These are phyloP conservation scores for Mystacides longicornis DNA, from an alignment of 2,888 invertebrate species.

Conservation along the genomic window DNA sequence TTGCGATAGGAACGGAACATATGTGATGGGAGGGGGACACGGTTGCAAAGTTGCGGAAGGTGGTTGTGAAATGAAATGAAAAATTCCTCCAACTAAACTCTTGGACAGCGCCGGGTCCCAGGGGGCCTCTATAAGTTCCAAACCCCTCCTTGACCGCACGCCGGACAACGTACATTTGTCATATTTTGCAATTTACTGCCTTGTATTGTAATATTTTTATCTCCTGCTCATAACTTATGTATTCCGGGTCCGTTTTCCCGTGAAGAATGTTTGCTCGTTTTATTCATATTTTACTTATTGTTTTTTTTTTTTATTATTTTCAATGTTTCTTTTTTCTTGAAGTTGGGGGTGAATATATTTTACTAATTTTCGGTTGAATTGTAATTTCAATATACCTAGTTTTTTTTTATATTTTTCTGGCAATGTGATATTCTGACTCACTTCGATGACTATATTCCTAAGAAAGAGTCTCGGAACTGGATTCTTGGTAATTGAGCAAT, in stretches of 20 bases:
- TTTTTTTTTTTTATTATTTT: too few relatives aligned
- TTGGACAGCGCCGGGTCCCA: constrained; percentile 39
- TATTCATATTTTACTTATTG: too few relatives aligned
- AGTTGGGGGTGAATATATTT: too few relatives aligned
- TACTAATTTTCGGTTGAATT: too few relatives aligned
- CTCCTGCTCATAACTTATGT: neutral
- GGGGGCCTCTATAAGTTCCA: constrained; percentile 48
- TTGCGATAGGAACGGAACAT: constrained; percentile 1
- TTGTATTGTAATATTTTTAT: constrained; percentile 13
- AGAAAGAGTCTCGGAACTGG: too few relatives aligned
- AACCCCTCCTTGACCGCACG: constrained; percentile 36
- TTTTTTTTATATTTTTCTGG: too few relatives aligned
- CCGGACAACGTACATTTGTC: constrained; percentile 43
- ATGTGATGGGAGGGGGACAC: neutral
- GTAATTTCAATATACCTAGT: too few relatives aligned
- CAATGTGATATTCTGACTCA: too few relatives aligned
- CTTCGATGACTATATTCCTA: too few relatives aligned
- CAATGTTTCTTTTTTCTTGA: too few relatives aligned
- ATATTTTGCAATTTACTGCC: constrained; percentile 35
- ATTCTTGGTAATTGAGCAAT: too few relatives aligned
- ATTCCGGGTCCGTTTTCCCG: neutral
- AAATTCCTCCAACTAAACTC: constrained; percentile 36
- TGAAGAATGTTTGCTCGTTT: neutral
- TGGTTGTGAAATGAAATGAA: constrained; percentile 37
- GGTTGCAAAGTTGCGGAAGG: constrained; percentile 6